A percentile compares a stretch with the other conserved stretches of the same genome.
phyloP scores from a whole-genome alignment of 1,140 invertebrate species.

The Drosophila ogumai region DNA sequence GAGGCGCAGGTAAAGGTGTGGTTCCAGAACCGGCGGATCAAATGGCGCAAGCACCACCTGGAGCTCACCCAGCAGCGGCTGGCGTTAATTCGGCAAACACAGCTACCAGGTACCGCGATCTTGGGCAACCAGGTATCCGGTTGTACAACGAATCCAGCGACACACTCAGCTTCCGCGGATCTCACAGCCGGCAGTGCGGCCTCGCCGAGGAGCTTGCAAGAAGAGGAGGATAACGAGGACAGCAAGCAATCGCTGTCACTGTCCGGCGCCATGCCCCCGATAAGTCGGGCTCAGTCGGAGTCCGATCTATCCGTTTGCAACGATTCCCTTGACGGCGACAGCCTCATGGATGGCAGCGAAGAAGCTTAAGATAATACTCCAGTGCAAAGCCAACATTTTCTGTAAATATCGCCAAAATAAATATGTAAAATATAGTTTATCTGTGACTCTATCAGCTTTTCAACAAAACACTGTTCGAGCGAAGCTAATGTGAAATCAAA shows the following conservation, averaged over 20 bases:
- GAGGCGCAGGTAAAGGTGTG: slow-evolving; percentile 98
- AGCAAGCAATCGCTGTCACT: slow-evolving; percentile 70
- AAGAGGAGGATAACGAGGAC: slow-evolving; percentile 77
- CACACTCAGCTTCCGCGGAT: slow-evolving; percentile 37
- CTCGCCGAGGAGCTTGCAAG: slow-evolving; percentile 60
- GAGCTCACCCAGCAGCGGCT: slow-evolving; percentile 95
- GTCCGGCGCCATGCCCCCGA: slow-evolving; percentile 35
- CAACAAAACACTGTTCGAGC: too few species aligned
- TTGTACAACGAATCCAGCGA: slow-evolving; percentile 13
- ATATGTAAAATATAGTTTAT: slow-evolving; percentile 55
- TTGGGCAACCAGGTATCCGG: slow-evolving; percentile 15
- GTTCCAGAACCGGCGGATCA: slow-evolving; percentile 98
- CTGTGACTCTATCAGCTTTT: neutral
- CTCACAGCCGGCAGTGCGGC: slow-evolving; percentile 34
- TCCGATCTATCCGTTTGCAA: slow-evolving; percentile 84
- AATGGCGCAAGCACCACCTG: slow-evolving; percentile 97
- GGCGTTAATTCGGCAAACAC: slow-evolving; percentile 90
- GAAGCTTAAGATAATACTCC: slow-evolving; percentile 58
- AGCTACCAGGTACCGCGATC: slow-evolving; percentile 58
- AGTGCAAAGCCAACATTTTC: slow-evolving; percentile 8
- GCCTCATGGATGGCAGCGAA: slow-evolving; percentile 77
- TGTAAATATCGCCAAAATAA: slow-evolving; percentile 74
- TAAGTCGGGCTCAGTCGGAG: slow-evolving; percentile 71
- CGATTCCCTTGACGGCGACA: slow-evolving; percentile 78
- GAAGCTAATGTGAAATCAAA: neutral